phyloP scores from a whole-genome alignment of 1,140 invertebrate genomes.

The Mizuhopecten yessoensis region DNA sequence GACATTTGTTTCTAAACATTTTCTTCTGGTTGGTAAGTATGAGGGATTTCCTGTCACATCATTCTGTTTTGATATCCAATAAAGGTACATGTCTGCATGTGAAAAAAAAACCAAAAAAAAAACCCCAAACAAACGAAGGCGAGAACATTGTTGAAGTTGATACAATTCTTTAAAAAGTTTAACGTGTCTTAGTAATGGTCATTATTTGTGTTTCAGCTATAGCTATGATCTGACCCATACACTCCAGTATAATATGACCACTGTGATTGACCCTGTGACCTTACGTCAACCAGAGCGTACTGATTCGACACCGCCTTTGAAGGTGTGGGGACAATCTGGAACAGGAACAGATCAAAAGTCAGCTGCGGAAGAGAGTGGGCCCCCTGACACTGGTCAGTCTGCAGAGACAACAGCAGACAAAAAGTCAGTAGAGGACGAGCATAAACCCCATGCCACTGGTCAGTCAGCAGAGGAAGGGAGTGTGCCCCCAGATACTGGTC shows the following conservation, averaged over 20 bases:
- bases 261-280: slow-evolving; percentile 49
- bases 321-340: neutral
- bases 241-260: slow-evolving; percentile 95
- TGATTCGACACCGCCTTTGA: neutral
- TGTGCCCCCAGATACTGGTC: neutral
- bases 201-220: slow-evolving; percentile 87
- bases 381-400: neutral
- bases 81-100: no score
- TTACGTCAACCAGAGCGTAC: slow-evolving; percentile 38
- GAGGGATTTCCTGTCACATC: no score
- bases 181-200: no score
- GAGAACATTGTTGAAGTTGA: no score
- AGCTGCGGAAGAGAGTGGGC: neutral
- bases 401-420: neutral
- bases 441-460: no score
- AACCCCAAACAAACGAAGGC: no score
- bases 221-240: slow-evolving; percentile 98
- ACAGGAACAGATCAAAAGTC: neutral
- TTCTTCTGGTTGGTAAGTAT: no score
- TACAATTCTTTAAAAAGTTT: no score
- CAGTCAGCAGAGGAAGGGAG: neutral
- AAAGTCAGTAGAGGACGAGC: no score
- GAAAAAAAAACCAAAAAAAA: no score
- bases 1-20: no score
- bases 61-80: no score